phyloP scores from a whole-genome alignment of 2,888 invertebrate genomes.

The Parnassius apollo region DNA sequence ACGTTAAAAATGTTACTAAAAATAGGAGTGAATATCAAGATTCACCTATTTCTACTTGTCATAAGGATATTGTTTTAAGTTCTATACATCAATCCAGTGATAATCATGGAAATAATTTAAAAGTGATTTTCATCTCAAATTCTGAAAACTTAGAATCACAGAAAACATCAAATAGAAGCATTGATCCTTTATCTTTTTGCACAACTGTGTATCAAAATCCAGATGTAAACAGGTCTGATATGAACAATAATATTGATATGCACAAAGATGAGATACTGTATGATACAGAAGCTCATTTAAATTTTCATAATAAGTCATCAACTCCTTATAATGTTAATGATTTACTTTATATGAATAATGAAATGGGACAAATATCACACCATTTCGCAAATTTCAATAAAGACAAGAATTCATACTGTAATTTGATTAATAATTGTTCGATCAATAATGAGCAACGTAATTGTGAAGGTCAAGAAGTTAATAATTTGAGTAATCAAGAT shows the following conservation, averaged over 20 bases:
- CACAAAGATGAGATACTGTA: not conserved
- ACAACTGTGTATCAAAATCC: slow-evolving; percentile 38
- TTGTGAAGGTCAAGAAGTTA: slow-evolving; percentile 4
- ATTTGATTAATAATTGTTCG: slow-evolving; percentile 1
- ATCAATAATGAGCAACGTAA: slow-evolving; percentile 8
- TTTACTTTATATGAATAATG: not conserved
- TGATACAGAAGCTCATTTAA: not conserved
- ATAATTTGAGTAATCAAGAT: slow-evolving; percentile 14
- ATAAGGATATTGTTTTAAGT: slow-evolving; percentile 1
- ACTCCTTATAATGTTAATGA: not conserved
- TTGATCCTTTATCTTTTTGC: slow-evolving; percentile 47
- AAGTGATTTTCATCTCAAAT: slow-evolving; percentile 38
- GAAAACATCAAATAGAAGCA: not conserved
- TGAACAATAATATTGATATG: slow-evolving; percentile 8
- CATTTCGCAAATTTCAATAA: slow-evolving; percentile 8
- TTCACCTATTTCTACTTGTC: not conserved
- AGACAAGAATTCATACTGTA: not conserved
- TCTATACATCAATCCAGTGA: slow-evolving; percentile 5
- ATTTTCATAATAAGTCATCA: not conserved
- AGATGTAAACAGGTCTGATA: slow-evolving; percentile 23
- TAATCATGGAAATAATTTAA: slow-evolving; percentile 25
- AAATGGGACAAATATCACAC: slow-evolving; percentile 9
- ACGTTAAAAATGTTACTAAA: slow-evolving; percentile 23
- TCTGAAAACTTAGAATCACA: slow-evolving; percentile 3
- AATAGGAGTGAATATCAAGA: not conserved